Evolutionary conservation across 1,140 invertebrate species (phyloP).

Genomic region (Drosophila biarmipes): DNA sequence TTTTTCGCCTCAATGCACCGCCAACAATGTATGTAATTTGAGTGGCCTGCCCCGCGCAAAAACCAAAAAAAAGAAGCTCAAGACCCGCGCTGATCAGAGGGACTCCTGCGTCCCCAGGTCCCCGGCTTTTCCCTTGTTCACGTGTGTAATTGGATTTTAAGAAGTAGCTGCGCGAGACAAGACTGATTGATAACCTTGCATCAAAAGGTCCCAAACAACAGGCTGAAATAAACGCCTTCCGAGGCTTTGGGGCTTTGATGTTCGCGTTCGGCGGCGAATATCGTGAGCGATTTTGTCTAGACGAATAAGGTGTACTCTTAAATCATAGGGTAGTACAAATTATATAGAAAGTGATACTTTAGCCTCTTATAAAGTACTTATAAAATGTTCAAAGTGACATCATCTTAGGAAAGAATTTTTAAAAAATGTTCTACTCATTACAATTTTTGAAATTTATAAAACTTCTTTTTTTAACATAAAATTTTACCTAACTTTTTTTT

Average conservation of each 20-base stretch:
- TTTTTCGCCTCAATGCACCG: constrained; percentile 66
- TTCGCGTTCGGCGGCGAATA: constrained; percentile 46
- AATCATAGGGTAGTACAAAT: neutral
- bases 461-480: too few relatives aligned
- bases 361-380: neutral
- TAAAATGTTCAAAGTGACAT: too few relatives aligned
- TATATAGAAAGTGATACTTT: neutral
- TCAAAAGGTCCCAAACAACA: constrained; percentile 67
- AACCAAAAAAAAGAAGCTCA: constrained; percentile 12
- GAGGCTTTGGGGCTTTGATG: constrained; percentile 61
- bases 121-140: constrained; percentile 23
- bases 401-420: neutral
- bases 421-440: too few relatives aligned
- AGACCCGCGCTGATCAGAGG: constrained; percentile 47
- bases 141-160: constrained; percentile 81
- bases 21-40: constrained; percentile 74
- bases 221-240: constrained; percentile 71
- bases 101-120: neutral
- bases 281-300: neutral
- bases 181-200: constrained; percentile 77
- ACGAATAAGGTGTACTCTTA: constrained; percentile 11
- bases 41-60: constrained; percentile 35
- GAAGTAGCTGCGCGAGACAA: constrained; percentile 68
- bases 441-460: too few relatives aligned
- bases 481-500: too few relatives aligned